Evolutionary conservation across 2,888 invertebrate genomes (phyloP).

Genomic region (Dichetophora obliterata): DNA sequence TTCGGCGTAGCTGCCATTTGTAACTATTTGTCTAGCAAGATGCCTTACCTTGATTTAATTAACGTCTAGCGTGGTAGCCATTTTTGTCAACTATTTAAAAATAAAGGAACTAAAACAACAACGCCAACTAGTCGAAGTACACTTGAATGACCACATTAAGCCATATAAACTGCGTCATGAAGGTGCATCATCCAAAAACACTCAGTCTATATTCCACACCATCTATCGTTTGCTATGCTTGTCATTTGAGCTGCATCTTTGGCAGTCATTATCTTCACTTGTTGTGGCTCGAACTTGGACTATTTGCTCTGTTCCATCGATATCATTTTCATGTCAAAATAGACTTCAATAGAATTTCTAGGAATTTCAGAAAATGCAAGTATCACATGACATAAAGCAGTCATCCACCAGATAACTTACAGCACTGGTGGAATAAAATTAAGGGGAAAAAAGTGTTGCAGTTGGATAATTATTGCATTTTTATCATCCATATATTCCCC

Average conservation of each 20-base stretch:
- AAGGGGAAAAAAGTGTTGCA: no score
- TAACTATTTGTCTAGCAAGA: slow-evolving; percentile 40
- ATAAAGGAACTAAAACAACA: background rate
- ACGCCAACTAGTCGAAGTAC: background rate
- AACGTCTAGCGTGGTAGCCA: slow-evolving; percentile 28
- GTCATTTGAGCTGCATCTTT: slow-evolving; percentile 1
- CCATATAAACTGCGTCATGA: background rate
- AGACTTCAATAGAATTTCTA: slow-evolving; percentile 30
- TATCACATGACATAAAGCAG: slow-evolving; percentile 24
- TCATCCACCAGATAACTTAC: slow-evolving; percentile 15
- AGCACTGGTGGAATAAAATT: no score
- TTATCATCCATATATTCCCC: no score
- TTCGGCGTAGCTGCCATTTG: slow-evolving; percentile 31
- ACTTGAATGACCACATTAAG: background rate
- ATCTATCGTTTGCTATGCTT: no score
- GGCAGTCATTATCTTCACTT: slow-evolving; percentile 13
- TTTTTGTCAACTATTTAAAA: background rate
- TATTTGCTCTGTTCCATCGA: background rate
- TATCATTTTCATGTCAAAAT: slow-evolving; percentile 25
- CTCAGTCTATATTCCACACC: slow-evolving; percentile 21
- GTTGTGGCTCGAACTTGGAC: background rate
- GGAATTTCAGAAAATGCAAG: slow-evolving; percentile 2
- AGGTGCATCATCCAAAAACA: background rate
- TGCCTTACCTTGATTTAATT: slow-evolving; percentile 36
- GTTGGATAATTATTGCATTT: no score